Evolutionary conservation across 1,140 invertebrate genomes (phyloP), one percentile per base, ranked within the genome.

Genomic region (Pararge aegeria): DNA sequence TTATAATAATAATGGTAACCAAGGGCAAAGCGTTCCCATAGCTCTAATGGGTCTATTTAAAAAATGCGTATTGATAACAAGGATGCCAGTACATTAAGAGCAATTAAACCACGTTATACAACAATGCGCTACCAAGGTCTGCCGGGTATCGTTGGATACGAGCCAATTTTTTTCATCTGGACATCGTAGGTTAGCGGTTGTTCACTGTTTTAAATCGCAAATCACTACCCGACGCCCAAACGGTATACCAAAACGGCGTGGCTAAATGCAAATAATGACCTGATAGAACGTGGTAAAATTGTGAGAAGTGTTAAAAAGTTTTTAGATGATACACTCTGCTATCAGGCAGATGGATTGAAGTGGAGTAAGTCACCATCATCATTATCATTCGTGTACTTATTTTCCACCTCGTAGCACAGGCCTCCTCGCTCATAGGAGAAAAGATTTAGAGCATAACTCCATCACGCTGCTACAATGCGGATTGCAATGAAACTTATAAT

Each of bases 101-200:
- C 55, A 73, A 75, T 75, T 70, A 74, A 73, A 73, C 53, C 51
- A 55, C 62, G 60, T 64, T 68, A 63, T 58, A 67, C 70, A 70
- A 73, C 57, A 77, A 77, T 70, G 52, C 66, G 30, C 61, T 44
- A 66, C 59, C 71, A 77, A 77, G 72, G 75, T 67, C 68, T 68
- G 54, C 69, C 60, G 57, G 56, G 55, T 58, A 60, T 44, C 16
- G 16, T 66, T 77, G 74, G 74, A 66, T n/a, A 7, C 0, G 6
- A 10, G 67, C 74, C 74, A 77, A 64, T 49, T 57, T 40, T 66
- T 42, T 24, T 44, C 58, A 66, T 60, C 74, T 72, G 71, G 69
- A 66, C 57, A 59, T 59, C 29, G 37, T 37, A 61, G 37, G 42
- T 58, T 51, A 58, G 30, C 50, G 51, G 49, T 65, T 56, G 37